Base-by-base conservation (phyloP, 1,140 invertebrate species). In the Dinoponera quadriceps region DNA sequence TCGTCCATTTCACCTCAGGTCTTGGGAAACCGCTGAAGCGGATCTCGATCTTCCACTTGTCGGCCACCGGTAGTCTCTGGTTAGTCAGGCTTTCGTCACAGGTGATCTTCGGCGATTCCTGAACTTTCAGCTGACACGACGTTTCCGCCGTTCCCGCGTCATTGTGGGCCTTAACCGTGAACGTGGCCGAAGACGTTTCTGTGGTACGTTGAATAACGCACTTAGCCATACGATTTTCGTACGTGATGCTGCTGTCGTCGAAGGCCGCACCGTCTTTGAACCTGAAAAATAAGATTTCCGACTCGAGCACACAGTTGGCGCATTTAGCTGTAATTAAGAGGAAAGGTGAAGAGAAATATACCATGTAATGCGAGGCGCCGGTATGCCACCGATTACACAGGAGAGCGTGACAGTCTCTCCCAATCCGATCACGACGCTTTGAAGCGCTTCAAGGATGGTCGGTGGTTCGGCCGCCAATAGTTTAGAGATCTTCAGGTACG, bases 371-470 rank as follows among this genome's bases (percentile, higher is more conserved):
- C 95, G 97, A 29, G 98, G 98, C 74, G 95, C 94, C 57, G 98
- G 98, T 92, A 96, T 97, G 60, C 97, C 98, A 59, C 96, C 96
- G 82, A 98, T 97, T 88, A 96, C 96, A 3, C 97, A 96, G 11
- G 94, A 96, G 3, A 98, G 93, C 5, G 96, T 96, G 14, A 97
- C 95, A 55, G 96, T 96, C 91, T 98, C 97, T 29, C 96, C 96
- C 93, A 97, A 96, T 83, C 96, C 95, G 22, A 97, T 96, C 1
- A 96, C 96, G 87, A 96, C 95, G 87, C 96, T 97, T 84, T 96
- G 96, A 0, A 98, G 91, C 13, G 97, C 97, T 93, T 98, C 97
- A 18, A 98, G 94, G 33, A 98, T 96, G 94, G 97, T 96, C 49
- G 97, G 97, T 85, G 97, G 95, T 93, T 98, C 96, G 38, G 94